phyloP scores from a whole-genome alignment of 2,888 invertebrate genomes.

The Polylopha cassiicola region DNA sequence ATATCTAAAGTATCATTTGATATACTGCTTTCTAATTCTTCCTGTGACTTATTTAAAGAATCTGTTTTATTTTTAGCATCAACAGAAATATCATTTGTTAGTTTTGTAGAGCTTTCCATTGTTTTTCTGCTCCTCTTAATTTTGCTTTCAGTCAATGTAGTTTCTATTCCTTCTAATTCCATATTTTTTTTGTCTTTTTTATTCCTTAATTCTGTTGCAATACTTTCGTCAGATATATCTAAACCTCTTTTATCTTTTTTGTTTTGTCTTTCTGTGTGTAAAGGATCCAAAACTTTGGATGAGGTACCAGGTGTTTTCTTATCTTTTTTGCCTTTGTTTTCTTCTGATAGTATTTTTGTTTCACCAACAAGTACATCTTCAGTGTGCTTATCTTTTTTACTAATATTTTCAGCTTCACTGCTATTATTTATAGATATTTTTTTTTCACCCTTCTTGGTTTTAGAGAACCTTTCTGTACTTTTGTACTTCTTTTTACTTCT shows the following conservation, averaged over 20 bases:
- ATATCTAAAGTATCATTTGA: constrained; percentile 14
- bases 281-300: constrained; percentile 4
- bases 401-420: constrained; percentile 4
- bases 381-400: constrained; percentile 7
- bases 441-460: constrained; percentile 11
- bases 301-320: constrained; percentile 3
- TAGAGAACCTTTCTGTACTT: constrained; percentile 4
- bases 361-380: constrained; percentile 7
- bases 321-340: constrained; percentile 10
- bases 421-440: constrained; percentile 5
- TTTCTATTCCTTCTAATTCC: neutral
- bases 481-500: constrained; percentile 23
- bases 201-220: constrained; percentile 28
- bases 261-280: constrained; percentile 24
- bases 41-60: constrained; percentile 15
- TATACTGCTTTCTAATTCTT: constrained; percentile 4
- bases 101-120: constrained; percentile 15
- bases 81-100: constrained; percentile 13
- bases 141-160: constrained; percentile 24
- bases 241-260: constrained; percentile 26
- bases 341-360: constrained; percentile 11
- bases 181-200: constrained; percentile 24
- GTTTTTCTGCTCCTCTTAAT: constrained; percentile 23
- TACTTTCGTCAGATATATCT: constrained; percentile 26
- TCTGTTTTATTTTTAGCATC: constrained; percentile 27